Percentiles rank a stretch among this genome's conserved stretches.
phyloP scores from a whole-genome alignment of 2,888 invertebrate genomes.

The Drosophila siamana region DNA sequence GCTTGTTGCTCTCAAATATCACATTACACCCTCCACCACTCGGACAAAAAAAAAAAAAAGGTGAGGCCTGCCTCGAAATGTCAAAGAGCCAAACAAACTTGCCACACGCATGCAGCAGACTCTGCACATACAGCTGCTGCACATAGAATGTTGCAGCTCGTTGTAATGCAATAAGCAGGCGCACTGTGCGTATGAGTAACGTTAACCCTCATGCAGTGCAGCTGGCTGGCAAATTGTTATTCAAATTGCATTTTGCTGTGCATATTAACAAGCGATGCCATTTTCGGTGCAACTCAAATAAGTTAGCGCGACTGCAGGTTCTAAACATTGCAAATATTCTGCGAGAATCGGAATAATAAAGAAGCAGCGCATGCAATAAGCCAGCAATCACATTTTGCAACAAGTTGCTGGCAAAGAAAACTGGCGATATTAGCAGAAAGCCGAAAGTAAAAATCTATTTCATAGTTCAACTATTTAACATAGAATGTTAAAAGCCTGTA shows the following conservation, averaged over 20 bases:
- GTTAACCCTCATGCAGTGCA: not conserved
- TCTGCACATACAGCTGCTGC: not conserved
- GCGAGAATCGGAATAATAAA: no score
- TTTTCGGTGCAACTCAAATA: no score
- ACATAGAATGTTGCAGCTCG: not conserved
- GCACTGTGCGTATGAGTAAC: not conserved
- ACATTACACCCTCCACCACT: not conserved
- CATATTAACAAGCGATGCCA: not conserved
- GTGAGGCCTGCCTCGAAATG: conserved; percentile 26
- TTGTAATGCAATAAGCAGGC: conserved; percentile 19
- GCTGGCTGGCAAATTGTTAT: conserved; percentile 7
- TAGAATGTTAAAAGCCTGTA: no score
- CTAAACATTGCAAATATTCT: no score
- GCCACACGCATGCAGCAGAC: conserved; percentile 10
- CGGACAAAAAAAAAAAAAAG: not conserved
- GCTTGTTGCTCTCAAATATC: conserved; percentile 49
- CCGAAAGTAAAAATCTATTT: no score
- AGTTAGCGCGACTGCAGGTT: no score
- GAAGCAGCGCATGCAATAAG: no score
- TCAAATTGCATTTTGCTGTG: not conserved
- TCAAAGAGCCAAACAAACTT: conserved; percentile 39
- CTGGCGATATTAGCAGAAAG: no score
- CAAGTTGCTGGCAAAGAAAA: no score
- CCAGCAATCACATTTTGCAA: no score
- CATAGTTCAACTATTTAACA: no score